Evolutionary conservation across 2,888 invertebrate genomes (phyloP).

Genomic region (Spisula subtruncata): DNA sequence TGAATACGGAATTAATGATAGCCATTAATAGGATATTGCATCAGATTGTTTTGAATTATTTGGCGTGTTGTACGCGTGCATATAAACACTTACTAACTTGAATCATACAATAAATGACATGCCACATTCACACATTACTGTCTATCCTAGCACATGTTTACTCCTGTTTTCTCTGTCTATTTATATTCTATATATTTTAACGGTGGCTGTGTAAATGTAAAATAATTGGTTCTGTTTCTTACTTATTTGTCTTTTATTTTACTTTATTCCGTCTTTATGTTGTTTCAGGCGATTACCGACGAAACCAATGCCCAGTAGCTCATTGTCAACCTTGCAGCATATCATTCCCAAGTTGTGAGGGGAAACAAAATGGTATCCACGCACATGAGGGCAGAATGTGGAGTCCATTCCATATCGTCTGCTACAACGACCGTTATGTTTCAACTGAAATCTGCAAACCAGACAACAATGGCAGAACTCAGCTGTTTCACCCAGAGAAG

Average conservation of each 20-base stretch:
- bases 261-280: background rate
- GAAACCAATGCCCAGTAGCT: conserved; percentile 59
- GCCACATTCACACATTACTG: too few species aligned
- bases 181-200: too few species aligned
- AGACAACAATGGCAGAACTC: conserved; percentile 63
- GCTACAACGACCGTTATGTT: conserved; percentile 65
- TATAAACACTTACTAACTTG: too few species aligned
- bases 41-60: too few species aligned
- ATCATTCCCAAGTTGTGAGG: conserved; percentile 69
- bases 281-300: conserved; percentile 69
- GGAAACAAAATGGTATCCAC: conserved; percentile 65
- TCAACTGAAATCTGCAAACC: conserved; percentile 56
- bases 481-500: conserved; percentile 71
- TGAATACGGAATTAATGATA: too few species aligned
- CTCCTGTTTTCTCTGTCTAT: too few species aligned
- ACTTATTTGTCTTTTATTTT: background rate
- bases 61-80: too few species aligned
- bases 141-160: too few species aligned
- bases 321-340: conserved; percentile 70
- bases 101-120: too few species aligned
- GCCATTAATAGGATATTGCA: too few species aligned
- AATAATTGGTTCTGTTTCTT: background rate
- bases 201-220: background rate
- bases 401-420: conserved; percentile 69
- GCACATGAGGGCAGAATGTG: conserved; percentile 61